Conservation (phyloP, 2,888 invertebrate genomes). For the Athalia rosae region DNA sequence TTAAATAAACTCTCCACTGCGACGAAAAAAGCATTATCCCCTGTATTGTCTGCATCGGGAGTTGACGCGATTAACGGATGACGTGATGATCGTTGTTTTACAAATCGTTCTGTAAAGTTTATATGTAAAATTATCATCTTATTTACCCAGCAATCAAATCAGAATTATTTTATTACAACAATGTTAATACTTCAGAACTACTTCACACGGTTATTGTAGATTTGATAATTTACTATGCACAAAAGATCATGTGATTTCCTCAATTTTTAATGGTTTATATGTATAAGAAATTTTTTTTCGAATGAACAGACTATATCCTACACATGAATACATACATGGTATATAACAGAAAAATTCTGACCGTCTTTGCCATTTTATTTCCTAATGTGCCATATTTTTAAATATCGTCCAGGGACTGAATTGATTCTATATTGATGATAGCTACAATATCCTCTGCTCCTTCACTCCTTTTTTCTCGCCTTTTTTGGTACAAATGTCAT, state of each 20-base stretch:
- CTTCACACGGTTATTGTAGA: no score
- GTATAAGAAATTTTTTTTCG: not conserved
- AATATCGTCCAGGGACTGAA: slow-evolving; percentile 28
- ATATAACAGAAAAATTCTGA: slow-evolving; percentile 30
- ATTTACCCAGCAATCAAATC: no score
- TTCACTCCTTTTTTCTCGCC: not conserved
- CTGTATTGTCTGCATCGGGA: no score
- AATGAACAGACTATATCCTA: not conserved
- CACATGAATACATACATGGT: not conserved
- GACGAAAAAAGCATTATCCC: slow-evolving; percentile 30
- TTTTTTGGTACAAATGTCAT: not conserved
- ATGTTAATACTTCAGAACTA: no score
- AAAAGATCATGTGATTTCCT: no score
- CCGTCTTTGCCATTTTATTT: slow-evolving; percentile 51
- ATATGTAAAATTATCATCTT: no score
- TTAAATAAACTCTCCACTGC: no score
- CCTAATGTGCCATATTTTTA: slow-evolving; percentile 58
- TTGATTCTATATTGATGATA: not conserved
- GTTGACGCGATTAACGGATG: no score
- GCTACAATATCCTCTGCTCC: not conserved
- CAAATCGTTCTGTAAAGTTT: not conserved
- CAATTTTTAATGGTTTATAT: no score
- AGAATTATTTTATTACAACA: no score
- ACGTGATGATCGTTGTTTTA: not conserved
- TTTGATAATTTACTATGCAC: no score